These are phyloP conservation scores for Temnothorax ravouxi DNA, from an alignment of 2,888 invertebrate genomes.

Conservation along the genomic window DNA sequence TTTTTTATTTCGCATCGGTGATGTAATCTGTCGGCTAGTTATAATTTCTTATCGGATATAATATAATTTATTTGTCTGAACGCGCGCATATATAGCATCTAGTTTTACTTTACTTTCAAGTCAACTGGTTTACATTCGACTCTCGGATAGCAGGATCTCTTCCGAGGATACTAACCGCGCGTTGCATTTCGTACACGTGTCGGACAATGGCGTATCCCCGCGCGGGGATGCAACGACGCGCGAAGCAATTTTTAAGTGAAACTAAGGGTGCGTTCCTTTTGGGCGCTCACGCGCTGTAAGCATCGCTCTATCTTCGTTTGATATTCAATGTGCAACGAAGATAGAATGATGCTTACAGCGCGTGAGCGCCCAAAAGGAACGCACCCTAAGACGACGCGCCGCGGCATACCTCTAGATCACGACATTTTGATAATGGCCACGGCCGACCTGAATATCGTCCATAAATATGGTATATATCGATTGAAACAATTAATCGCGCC, in stretches of 20 bases:
- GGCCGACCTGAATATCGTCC: conserved; percentile 56
- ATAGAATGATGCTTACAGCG: no score
- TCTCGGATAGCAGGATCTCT: neutral
- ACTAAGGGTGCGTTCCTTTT: no score
- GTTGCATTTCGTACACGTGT: conserved; percentile 30
- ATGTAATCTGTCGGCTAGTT: neutral
- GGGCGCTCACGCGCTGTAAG: no score
- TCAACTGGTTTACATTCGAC: neutral
- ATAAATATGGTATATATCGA: conserved; percentile 56
- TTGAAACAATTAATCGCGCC: conserved; percentile 61
- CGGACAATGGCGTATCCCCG: conserved; percentile 64
- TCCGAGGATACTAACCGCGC: neutral
- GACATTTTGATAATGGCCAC: conserved; percentile 58
- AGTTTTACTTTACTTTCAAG: neutral
- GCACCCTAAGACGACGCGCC: conserved; percentile 36
- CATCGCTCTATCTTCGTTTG: no score
- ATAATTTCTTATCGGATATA: neutral
- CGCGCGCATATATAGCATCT: neutral
- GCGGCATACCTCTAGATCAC: conserved; percentile 48
- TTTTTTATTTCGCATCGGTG: conserved; percentile 6
- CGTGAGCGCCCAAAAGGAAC: no score
- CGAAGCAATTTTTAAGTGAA: conserved; percentile 76
- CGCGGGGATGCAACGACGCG: conserved; percentile 69
- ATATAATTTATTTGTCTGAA: conserved; percentile 25
- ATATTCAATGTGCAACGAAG: no score